Conservation (phyloP, 2,797 vertebrate species). For the Gallinago solitaria region DNA sequence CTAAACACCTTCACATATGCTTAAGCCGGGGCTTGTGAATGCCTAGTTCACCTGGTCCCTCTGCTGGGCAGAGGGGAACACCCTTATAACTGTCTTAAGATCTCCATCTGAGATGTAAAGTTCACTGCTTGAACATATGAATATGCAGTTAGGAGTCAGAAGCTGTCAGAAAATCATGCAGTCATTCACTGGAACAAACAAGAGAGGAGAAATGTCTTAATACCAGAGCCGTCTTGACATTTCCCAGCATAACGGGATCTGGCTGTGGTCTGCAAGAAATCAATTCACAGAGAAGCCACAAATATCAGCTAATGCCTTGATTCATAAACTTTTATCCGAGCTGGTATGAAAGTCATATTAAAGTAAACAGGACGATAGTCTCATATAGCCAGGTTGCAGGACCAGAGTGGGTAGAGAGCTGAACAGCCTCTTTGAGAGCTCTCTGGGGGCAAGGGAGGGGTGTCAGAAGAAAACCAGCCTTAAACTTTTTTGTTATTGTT, state of each 20-base stretch:
- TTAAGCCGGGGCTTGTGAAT: neutral
- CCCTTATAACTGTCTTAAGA: neutral
- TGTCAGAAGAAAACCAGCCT: neutral
- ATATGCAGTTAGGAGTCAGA: constrained; percentile 5
- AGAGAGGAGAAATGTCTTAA: constrained; percentile 35
- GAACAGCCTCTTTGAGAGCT: neutral
- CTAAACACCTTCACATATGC: neutral
- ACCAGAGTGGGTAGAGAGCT: neutral
- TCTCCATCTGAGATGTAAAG: neutral
- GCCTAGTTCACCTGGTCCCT: neutral
- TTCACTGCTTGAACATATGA: neutral
- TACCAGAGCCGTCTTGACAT: constrained; percentile 41
- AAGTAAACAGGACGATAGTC: neutral
- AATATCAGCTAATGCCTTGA: constrained; percentile 47
- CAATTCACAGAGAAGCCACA: constrained; percentile 34
- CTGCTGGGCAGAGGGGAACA: neutral
- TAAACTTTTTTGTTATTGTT: too few species aligned
- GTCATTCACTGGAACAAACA: constrained; percentile 31
- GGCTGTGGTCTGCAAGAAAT: constrained; percentile 31
- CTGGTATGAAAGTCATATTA: constrained; percentile 22
- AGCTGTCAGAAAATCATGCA: constrained; percentile 30
- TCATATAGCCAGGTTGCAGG: neutral
- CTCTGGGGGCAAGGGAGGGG: accelerated
- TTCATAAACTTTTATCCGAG: constrained; percentile 32
- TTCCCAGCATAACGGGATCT: neutral